Evolutionary conservation across 2,888 invertebrate genomes (phyloP), one percentile per base, ranked within the genome.

Genomic region (Acheta domesticus): DNA sequence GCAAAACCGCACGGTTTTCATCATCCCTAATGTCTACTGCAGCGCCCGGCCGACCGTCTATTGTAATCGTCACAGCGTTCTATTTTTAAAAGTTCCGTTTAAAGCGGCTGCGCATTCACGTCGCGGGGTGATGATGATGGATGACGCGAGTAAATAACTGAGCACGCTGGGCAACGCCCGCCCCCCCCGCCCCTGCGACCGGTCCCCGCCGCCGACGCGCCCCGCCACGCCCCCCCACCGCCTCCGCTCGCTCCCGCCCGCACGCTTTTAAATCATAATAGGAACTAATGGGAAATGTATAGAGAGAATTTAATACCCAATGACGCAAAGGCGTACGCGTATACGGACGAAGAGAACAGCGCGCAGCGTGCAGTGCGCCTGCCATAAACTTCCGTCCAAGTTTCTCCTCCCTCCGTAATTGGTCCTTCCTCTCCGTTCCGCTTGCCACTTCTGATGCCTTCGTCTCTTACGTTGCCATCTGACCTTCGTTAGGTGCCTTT

Each of bases 21-120:
- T 62, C 62, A 62, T 62, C 62, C 62, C 62, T 62, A 62, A 62
- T 62, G 62, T 62, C 62, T 62, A 62, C 62, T 62, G 62, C 62
- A 62, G 62, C 62, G 62, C 62, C 62, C 8, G 62, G n/a, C 62
- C 62, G 62, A 62, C 62, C 62, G 62, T 62, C 62, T 62, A 62
- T 62, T 62, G 62, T 62, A 62, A 62, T 62, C 62, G 62, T 62
- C 62, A n/a, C 62, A n/a, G 16, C 62, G 62, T 62, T 62, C 62
- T 62, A 62, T 62, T 62, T 62, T 62, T 62, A 62, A 62, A 62
- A 62, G 62, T 62, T 62, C 62, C 62, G 62, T 62, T 62, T 62
- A 62, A 62, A 62, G 62, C 62, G 62, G 62, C 14, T n/a, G 0
- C 62, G 62, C 62, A 62, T 62, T 62, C 62, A 62, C 62, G 62